phyloP scores from a whole-genome alignment of 2,113 vertebrate species.

The Arenaria interpres region DNA sequence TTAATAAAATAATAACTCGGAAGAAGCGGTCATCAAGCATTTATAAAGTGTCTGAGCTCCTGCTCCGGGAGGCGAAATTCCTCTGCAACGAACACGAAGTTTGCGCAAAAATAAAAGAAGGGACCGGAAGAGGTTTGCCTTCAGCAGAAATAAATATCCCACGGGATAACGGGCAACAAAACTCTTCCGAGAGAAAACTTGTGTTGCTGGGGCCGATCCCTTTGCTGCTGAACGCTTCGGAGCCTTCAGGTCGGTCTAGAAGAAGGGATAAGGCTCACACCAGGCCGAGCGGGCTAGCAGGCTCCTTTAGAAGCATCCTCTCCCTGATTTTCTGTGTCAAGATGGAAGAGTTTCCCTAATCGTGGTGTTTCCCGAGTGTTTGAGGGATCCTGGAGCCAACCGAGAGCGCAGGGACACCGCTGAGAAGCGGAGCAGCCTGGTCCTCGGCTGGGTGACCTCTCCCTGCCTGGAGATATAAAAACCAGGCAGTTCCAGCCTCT shows the following conservation, averaged over 20 bases:
- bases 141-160: neutral
- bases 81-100: neutral
- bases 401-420: fast-evolving
- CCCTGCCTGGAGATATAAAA: neutral
- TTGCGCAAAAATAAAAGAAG: neutral
- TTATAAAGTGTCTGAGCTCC: neutral
- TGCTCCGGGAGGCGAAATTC: conserved; percentile 10
- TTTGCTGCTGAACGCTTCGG: neutral
- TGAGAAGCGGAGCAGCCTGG: neutral
- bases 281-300: neutral
- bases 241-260: neutral
- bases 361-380: neutral
- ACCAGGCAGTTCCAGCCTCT: neutral
- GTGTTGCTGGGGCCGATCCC: neutral
- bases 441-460: neutral
- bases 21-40: neutral
- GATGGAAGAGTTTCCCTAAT: neutral
- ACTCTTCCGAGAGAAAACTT: neutral
- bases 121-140: neutral
- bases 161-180: neutral
- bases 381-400: neutral
- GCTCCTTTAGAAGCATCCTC: neutral
- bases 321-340: neutral
- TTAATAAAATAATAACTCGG: neutral
- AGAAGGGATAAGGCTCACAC: neutral